phyloP scores from a whole-genome alignment of 1,140 invertebrate genomes.

The Daktulosphaira vitifoliae region DNA sequence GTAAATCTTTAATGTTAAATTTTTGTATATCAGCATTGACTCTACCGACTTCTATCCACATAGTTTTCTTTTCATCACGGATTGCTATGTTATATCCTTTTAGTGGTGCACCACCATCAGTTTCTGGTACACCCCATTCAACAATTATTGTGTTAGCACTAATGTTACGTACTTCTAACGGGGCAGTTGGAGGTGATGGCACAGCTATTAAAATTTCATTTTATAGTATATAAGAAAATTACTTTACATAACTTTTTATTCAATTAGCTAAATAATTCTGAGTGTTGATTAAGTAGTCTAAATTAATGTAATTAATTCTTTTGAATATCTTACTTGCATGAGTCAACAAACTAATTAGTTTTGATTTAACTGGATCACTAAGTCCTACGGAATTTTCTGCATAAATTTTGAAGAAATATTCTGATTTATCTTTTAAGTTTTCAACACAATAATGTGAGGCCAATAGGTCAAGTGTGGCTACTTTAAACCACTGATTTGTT shows the following conservation, averaged over 20 bases:
- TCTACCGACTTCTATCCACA: slow-evolving; percentile 93
- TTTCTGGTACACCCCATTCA: slow-evolving; percentile 88
- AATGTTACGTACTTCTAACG: slow-evolving; percentile 71
- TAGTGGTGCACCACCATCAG: slow-evolving; percentile 83
- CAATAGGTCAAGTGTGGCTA: slow-evolving; percentile 71
- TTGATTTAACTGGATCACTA: slow-evolving; percentile 67
- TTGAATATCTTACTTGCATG: slow-evolving; percentile 91
- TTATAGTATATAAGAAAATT: neutral
- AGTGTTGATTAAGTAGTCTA: no score
- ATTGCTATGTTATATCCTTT: slow-evolving; percentile 88
- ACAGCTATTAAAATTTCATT: slow-evolving; percentile 51
- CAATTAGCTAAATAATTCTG: no score
- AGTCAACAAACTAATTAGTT: slow-evolving; percentile 75
- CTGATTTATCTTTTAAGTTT: slow-evolving; percentile 79
- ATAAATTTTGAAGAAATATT: slow-evolving; percentile 82
- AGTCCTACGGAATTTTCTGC: slow-evolving; percentile 85
- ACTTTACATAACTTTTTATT: no score
- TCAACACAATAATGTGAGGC: slow-evolving; percentile 67
- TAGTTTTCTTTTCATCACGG: slow-evolving; percentile 79
- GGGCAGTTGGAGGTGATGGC: slow-evolving; percentile 80
- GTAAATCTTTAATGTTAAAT: slow-evolving; percentile 74
- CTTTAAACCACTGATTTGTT: slow-evolving; percentile 78
- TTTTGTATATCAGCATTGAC: slow-evolving; percentile 72
- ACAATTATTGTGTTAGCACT: slow-evolving; percentile 76
- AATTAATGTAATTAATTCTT: no score